These are phyloP conservation scores for Chloroceryle aenea DNA, from an alignment of 2,113 vertebrate species.

Conservation along the genomic window DNA sequence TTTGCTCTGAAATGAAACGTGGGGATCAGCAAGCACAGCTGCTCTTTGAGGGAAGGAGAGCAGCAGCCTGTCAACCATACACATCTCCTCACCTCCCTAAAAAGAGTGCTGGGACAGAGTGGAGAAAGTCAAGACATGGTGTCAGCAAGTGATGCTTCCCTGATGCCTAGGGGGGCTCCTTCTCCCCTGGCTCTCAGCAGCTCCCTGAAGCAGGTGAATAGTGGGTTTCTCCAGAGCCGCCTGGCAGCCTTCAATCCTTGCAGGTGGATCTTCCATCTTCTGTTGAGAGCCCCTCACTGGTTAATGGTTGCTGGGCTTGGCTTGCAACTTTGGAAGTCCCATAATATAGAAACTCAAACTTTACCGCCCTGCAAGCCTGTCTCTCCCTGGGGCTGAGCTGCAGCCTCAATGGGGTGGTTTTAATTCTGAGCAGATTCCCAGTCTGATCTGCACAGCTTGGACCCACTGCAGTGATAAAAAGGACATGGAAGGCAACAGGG, in stretches of 20 bases:
- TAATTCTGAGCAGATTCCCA: conserved; percentile 28
- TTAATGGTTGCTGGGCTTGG: not conserved
- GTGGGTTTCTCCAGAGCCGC: not conserved
- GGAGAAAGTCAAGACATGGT: not conserved
- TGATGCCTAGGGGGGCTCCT: not conserved
- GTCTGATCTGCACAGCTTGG: not conserved
- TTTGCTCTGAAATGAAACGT: not conserved
- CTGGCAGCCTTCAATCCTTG: not conserved
- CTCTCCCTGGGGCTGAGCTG: not conserved
- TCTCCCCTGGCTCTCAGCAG: not conserved
- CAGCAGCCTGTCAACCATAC: rapidly evolving
- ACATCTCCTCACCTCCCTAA: not conserved
- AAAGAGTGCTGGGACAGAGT: not conserved
- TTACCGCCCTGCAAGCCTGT: not conserved
- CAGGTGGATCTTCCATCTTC: not conserved
- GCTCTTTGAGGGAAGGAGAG: not conserved
- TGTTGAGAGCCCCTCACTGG: not conserved
- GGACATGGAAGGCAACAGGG: not conserved
- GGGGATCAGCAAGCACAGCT: not conserved
- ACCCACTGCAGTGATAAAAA: conserved; percentile 22
- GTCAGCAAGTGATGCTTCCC: not conserved
- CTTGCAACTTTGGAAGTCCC: not conserved
- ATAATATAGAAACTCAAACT: not conserved
- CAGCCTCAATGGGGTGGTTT: not conserved
- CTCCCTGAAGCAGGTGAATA: rapidly evolving